Conservation (phyloP, 2,113 vertebrate species). For the Balaeniceps rex region DNA sequence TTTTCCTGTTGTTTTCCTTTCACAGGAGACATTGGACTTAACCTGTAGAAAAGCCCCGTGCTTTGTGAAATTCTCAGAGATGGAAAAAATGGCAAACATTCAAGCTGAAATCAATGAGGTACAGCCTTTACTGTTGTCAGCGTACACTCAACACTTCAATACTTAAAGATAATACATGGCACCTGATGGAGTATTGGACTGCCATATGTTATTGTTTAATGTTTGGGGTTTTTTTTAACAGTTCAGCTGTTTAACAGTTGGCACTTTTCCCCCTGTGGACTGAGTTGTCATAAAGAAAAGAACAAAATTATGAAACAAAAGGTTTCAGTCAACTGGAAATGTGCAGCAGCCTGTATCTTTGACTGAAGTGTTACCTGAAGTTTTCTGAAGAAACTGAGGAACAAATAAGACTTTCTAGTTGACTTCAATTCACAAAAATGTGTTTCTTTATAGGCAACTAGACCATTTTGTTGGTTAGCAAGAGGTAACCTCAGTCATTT, state of each 20-base stretch:
- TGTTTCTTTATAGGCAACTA: not conserved
- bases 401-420: not conserved
- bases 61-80: constrained; percentile 76
- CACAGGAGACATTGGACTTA: constrained; percentile 77
- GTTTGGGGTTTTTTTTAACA: not conserved
- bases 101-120: constrained; percentile 82
- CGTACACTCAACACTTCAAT: rapidly evolving
- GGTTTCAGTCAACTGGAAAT: not conserved
- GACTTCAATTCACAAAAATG: not conserved
- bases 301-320: not conserved
- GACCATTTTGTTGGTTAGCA: not conserved
- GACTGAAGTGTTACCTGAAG: not conserved
- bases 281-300: not conserved
- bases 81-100: constrained; percentile 71
- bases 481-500: not conserved
- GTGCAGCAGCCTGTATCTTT: not conserved
- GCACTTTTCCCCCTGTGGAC: not conserved
- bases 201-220: rapidly evolving
- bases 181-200: not conserved
- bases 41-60: constrained; percentile 28
- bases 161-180: too few relatives aligned
- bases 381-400: not conserved
- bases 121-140: not conserved
- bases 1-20: not conserved
- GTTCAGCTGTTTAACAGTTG: not conserved